Evolutionary conservation across 2,888 invertebrate species (phyloP).

Genomic region (Phortica okadai): DNA sequence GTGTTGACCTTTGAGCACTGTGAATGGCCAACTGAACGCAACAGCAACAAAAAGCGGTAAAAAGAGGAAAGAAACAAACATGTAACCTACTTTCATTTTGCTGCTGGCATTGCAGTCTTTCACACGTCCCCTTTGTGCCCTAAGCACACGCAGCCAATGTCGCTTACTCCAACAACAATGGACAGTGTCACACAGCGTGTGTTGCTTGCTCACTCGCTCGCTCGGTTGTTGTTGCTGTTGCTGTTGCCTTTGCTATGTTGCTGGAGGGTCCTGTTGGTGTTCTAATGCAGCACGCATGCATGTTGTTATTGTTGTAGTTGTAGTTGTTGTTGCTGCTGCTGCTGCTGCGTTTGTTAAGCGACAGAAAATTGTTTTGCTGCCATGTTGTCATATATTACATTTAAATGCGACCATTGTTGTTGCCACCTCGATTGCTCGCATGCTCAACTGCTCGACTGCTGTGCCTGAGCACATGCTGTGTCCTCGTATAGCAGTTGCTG

Average conservation of each 20-base stretch:
- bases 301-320: slow-evolving; percentile 38
- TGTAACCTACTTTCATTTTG: slow-evolving; percentile 29
- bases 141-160: too few species aligned
- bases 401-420: slow-evolving; percentile 54
- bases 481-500: slow-evolving; percentile 26
- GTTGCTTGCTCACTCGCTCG: slow-evolving; percentile 50
- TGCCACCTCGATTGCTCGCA: slow-evolving; percentile 45
- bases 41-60: background rate
- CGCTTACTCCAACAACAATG: background rate
- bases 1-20: slow-evolving; percentile 18
- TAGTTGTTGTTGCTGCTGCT: slow-evolving; percentile 43
- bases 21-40: background rate
- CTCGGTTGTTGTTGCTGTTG: slow-evolving; percentile 54
- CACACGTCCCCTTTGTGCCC: slow-evolving; percentile 16
- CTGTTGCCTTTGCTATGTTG: background rate
- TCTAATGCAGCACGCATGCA: slow-evolving; percentile 30
- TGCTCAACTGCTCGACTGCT: background rate
- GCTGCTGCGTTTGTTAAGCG: slow-evolving; percentile 55
- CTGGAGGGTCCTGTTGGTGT: background rate
- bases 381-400: slow-evolving; percentile 69
- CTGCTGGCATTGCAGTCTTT: slow-evolving; percentile 32
- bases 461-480: slow-evolving; percentile 13
- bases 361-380: slow-evolving; percentile 63
- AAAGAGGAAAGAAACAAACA: background rate
- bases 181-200: slow-evolving; percentile 67